Evolutionary conservation across 1,140 invertebrate genomes (phyloP), one percentile per base, ranked within the genome.

Genomic region (Antheraea mylitta): DNA sequence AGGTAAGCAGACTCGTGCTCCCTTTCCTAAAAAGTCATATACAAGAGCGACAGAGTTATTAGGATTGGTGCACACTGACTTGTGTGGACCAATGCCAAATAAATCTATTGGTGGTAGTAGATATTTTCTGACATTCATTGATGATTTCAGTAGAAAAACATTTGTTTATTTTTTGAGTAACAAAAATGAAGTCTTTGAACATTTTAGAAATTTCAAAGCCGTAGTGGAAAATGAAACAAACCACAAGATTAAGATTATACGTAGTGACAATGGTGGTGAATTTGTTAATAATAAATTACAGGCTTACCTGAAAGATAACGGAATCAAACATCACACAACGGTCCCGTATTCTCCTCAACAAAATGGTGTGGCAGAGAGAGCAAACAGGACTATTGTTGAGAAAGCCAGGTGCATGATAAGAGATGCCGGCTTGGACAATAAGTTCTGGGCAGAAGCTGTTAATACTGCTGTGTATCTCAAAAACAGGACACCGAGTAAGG

Each of bases 231-330:
- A 78, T 60, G 72, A 86, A 72, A 75, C 69, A 37, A 58, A 66
- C 3, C 6, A 72, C 3, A 80, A 78, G 53, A 74, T 90, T 18
- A 87, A 89, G 74, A 67, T 65, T 10, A 16, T 91, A 36, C 62
- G 79, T 64, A 80, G 72, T 18, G 87, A 90, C 61, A 91, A 92
- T 75, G 92, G 90, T 45, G 74, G 19, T 36, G 90, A 93, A 77
- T 93, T 77, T 69, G 30, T 75, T 7, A 85, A 82, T 70, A 62
- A 63, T 6, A 8, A 45, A 16, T 70, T 75, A 30, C 22, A 30
- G 22, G 22, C 22, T 30, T 30, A 30, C 22, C 22, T 2, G 22
- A 30, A 30, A 30, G 22, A 30, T 30, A 30, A 30, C 22, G 22
- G 22, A 30, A 30, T 30, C 22, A 30, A 30, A 30, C 22, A 30